These are phyloP conservation scores for Marcusenius ussheri DNA, from an alignment of 2,113 vertebrate genomes.

Conservation along the genomic window DNA sequence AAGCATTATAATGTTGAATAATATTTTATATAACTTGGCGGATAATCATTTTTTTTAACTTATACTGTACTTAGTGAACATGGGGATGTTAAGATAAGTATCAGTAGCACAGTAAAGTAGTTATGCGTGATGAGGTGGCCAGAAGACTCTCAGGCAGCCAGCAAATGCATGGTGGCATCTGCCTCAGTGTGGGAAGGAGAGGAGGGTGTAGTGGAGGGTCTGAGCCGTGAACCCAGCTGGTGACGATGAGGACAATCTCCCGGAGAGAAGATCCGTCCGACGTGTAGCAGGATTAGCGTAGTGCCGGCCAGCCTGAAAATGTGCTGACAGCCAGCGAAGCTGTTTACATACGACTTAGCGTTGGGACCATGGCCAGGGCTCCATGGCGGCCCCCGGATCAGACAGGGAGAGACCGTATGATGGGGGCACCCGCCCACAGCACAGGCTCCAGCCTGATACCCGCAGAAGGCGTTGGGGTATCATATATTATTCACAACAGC, in stretches of 20 bases:
- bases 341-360: slow-evolving; percentile 1
- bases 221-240: not conserved
- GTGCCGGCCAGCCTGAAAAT: not conserved
- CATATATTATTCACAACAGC: not conserved
- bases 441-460: not conserved
- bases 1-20: not conserved
- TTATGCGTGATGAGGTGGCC: not conserved
- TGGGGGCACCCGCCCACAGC: not conserved
- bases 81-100: not conserved
- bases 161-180: not conserved
- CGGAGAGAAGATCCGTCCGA: not conserved
- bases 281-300: not conserved
- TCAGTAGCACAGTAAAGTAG: not conserved
- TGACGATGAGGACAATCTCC: not conserved
- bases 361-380: not conserved
- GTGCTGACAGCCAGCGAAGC: not conserved
- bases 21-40: not conserved
- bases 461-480: not conserved
- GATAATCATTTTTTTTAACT: not conserved
- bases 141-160: not conserved
- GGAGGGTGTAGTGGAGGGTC: not conserved
- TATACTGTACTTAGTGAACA: not conserved
- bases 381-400: not conserved
- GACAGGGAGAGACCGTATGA: not conserved
- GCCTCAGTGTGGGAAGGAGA: not conserved